Base-by-base conservation (phyloP, 2,113 vertebrate species). In the Guaruba guarouba region DNA sequence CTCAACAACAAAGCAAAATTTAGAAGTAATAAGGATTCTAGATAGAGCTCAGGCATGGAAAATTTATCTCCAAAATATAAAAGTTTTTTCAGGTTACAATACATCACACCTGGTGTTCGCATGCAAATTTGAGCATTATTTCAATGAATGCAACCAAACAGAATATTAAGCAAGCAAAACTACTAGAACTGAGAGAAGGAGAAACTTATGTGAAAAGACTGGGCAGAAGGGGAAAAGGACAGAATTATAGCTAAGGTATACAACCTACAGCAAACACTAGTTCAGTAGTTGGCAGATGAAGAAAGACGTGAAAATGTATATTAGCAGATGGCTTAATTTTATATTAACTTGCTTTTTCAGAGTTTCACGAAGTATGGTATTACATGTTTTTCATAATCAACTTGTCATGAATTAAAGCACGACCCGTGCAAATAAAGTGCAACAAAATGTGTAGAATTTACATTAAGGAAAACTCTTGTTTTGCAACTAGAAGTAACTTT, bases 101-200 rank as follows among this genome's bases (percentile, higher is more conserved):
- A 83, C 18, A 86, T 59, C 44, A 78, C 70, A 46, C 39, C 57
- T 80, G 33, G 27, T 2, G 4, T 37, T 35, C 62, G 8, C 31
- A 84, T 90, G 68, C 35, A 80, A 93, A 90, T 86, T 66, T 74
- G 19, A 88, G 22, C 33, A 54, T 76, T 88, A 41, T 93, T 90
- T 76, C 44, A 66, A 61, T 57, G 82, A 88, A 33, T 59, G 35
- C 51, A 94, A 86, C 64, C 63, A 94, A 86, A 20, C 61, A 91
- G 66, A 88, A 69, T 75, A 88, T 41, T 81, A 90, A 92, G 88
- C 54, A 92, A 93, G 82, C 62, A 23, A 57, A 95, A 90, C 35
- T 69, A 39, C 62, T 28, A 74, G 49, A 73, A 91, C 6, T 80
- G 70, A 88, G 93, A 90, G 44, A 33, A 86, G n/a, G 29, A 90